These are phyloP conservation scores for Chamaedrilus cognettii DNA, from an alignment of 2,888 invertebrate species.

Conservation along the genomic window DNA sequence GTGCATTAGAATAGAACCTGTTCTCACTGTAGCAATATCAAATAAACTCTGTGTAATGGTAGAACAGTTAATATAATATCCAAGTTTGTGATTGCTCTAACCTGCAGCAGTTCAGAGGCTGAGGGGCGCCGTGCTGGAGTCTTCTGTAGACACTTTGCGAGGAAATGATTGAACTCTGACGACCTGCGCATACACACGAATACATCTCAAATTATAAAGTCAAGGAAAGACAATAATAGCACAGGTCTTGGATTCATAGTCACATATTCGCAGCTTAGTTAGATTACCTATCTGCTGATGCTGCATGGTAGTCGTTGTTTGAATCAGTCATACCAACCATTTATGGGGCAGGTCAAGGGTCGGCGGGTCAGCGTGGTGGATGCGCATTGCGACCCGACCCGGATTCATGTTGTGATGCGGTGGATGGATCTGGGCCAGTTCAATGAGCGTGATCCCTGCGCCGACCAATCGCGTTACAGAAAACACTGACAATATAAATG, in stretches of 20 bases:
- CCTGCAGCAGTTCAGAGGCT: conserved; percentile 74
- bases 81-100: too few relatives aligned
- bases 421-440: conserved; percentile 99
- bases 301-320: too few relatives aligned
- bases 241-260: background rate
- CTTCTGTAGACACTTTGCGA: conserved; percentile 87
- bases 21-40: too few relatives aligned
- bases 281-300: too few relatives aligned
- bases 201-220: background rate
- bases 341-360: conserved; percentile 81
- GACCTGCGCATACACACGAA: too few relatives aligned
- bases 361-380: conserved; percentile 98
- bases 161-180: conserved; percentile 75
- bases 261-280: background rate
- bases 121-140: conserved; percentile 86
- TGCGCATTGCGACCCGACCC: conserved; percentile 96
- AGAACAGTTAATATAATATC: too few relatives aligned
- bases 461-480: too few relatives aligned
- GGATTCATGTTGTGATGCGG: conserved; percentile 99
- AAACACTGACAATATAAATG: too few relatives aligned
- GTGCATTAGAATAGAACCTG: too few relatives aligned
- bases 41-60: too few relatives aligned
- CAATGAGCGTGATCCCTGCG: conserved; percentile 91
- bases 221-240: background rate
- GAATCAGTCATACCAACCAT: too few relatives aligned